Conservation (phyloP, 2,113 vertebrate species). For the Jacana jacana region DNA sequence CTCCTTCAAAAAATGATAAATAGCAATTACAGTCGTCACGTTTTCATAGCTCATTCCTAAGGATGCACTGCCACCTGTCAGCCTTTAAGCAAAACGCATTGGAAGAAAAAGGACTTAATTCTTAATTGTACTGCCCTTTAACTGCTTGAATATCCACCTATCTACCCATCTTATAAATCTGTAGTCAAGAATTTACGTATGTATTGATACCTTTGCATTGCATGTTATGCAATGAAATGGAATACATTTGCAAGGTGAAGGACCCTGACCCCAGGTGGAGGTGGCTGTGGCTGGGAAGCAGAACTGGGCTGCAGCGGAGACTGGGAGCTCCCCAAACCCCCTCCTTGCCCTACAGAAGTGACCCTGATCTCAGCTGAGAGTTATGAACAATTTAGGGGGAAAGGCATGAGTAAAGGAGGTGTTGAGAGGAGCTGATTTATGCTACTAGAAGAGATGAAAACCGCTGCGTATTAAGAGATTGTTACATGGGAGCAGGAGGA, state of each 20-base stretch:
- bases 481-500: not conserved
- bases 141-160: not conserved
- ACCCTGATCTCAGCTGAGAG: not conserved
- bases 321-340: not conserved
- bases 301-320: no score
- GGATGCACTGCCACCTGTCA: constrained; percentile 76
- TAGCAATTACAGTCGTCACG: not conserved
- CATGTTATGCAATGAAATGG: not conserved
- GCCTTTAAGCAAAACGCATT: constrained; percentile 51
- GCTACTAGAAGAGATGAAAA: not conserved
- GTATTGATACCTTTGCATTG: not conserved
- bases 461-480: not conserved
- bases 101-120: not conserved
- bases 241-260: not conserved
- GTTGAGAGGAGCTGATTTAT: not conserved
- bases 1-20: not conserved
- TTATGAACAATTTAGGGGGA: not conserved
- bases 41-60: constrained; percentile 59
- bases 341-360: not conserved
- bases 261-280: not conserved
- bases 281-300: rapidly evolving
- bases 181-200: not conserved
- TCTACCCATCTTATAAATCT: not conserved
- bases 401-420: not conserved
- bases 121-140: not conserved